phyloP scores from a whole-genome alignment of 92 coral and sea anemone genomes.

The Umimayanthus chanpuru region DNA sequence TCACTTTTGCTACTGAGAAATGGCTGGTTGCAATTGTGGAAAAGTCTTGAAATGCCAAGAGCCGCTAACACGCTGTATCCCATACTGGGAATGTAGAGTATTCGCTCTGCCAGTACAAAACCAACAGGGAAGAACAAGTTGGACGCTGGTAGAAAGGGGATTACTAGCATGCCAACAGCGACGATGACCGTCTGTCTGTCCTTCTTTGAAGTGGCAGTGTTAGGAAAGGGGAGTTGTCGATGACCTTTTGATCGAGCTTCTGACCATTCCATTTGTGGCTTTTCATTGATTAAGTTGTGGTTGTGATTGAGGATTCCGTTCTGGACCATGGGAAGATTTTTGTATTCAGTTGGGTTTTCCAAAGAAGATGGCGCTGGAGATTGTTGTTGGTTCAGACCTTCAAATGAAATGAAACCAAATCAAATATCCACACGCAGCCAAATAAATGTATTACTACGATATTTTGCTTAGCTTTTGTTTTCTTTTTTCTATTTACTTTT shows the following conservation, averaged over 20 bases:
- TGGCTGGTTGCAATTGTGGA: not conserved
- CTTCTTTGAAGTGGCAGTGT: not conserved
- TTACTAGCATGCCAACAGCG: conserved; percentile 53
- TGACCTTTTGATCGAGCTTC: not conserved
- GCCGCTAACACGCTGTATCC: conserved; percentile 66
- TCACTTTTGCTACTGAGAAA: not conserved
- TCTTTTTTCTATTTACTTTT: no score
- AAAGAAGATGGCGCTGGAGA: not conserved
- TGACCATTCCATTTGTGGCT: not conserved
- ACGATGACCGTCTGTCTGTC: conserved; percentile 59
- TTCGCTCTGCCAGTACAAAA: conserved; percentile 79
- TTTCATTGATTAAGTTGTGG: not conserved
- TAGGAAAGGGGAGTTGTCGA: not conserved
- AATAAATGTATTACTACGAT: no score
- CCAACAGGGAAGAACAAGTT: conserved; percentile 82
- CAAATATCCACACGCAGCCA: not conserved
- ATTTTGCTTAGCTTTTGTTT: no score
- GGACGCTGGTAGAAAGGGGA: conserved; percentile 80
- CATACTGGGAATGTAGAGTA: conserved; percentile 82
- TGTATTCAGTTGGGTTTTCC: not conserved
- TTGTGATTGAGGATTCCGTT: not conserved
- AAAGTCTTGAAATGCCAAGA: conserved; percentile 63
- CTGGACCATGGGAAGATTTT: not conserved
- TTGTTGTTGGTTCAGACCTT: conserved; percentile 17
- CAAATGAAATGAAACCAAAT: not conserved